These are phyloP conservation scores for Coboldia fuscipes DNA, from an alignment of 1,140 invertebrate species.

Conservation along the genomic window DNA sequence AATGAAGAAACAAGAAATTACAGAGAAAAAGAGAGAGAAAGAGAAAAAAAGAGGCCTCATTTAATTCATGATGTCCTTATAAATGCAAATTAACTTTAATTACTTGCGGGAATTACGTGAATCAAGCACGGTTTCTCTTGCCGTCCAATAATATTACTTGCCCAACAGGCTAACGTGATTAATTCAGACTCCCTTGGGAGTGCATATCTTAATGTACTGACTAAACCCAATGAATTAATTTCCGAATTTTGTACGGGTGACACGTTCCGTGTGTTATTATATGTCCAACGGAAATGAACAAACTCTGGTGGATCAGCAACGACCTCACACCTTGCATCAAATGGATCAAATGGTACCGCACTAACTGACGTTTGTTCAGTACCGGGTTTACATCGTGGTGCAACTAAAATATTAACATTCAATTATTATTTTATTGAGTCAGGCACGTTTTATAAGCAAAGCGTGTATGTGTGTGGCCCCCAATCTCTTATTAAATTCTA, in stretches of 20 bases:
- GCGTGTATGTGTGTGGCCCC: too few relatives aligned
- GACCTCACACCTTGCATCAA: slow-evolving; percentile 54
- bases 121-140: slow-evolving; percentile 63
- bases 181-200: slow-evolving; percentile 41
- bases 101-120: slow-evolving; percentile 60
- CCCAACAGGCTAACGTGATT: slow-evolving; percentile 69
- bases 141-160: slow-evolving; percentile 56
- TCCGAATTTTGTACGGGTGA: slow-evolving; percentile 32
- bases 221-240: slow-evolving; percentile 35
- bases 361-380: slow-evolving; percentile 32
- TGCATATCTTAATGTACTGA: slow-evolving; percentile 43
- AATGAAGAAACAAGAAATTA: too few relatives aligned
- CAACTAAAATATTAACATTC: slow-evolving; percentile 27
- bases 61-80: too few relatives aligned
- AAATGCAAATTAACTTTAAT: slow-evolving; percentile 20
- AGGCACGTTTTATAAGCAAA: too few relatives aligned
- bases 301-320: slow-evolving; percentile 58
- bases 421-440: too few relatives aligned
- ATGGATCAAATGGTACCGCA: slow-evolving; percentile 32
- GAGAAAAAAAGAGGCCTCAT: neutral
- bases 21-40: neutral
- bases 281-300: slow-evolving; percentile 56
- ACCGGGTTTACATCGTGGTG: slow-evolving; percentile 34
- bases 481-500: too few relatives aligned
- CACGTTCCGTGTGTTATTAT: slow-evolving; percentile 50